Evolutionary conservation across 2,113 vertebrate genomes (phyloP), one percentile per base, ranked within the genome.

Genomic region (Onychostruthus taczanowskii): DNA sequence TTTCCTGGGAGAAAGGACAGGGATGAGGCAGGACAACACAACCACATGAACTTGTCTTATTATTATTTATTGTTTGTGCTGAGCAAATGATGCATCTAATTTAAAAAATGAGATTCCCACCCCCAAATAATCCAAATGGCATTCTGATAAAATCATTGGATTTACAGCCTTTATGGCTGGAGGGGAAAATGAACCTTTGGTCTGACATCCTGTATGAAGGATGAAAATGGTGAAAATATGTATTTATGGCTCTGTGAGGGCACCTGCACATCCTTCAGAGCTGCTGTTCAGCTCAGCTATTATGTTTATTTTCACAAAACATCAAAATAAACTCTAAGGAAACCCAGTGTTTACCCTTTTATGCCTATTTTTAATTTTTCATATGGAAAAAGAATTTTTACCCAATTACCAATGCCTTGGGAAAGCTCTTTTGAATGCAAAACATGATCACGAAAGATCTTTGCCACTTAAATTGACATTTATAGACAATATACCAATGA

Each of bases 401-500:
- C 33, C 15, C 6, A 79, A 89, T 59, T 7, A 74, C 28, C 22
- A 33, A 0, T 16, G 41, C 7, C 47, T 76, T 79, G 53, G 69
- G 70, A 83, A 85, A 91, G 35, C 39, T 73, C 31, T 27, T 59
- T 22, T 33, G 7, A 12, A 12, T 28, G 27, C 47, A 35, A 15
- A 66, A 41, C 14, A 2, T 2, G 16, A 13, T 14, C 35, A 33
- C 18, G 18, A 13, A 31, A 73, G 58, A 14, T 8, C 11, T 31
- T 62, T 78, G 10, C 80, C 13, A 23, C 19, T 58, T 44, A 1
- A 2, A 10, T 1, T 43, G 49, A 13, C 13, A 11, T 9, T 62
- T 37, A 2, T 1, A 9, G 19, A 2, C 10, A 39, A 16, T 5
- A 1, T 2, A 4, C 15, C 17, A 7, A 0, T 41, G 88, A 15